Evolutionary conservation across 2,797 vertebrate genomes (phyloP).

Genomic region (Allochrocebus solatus): DNA sequence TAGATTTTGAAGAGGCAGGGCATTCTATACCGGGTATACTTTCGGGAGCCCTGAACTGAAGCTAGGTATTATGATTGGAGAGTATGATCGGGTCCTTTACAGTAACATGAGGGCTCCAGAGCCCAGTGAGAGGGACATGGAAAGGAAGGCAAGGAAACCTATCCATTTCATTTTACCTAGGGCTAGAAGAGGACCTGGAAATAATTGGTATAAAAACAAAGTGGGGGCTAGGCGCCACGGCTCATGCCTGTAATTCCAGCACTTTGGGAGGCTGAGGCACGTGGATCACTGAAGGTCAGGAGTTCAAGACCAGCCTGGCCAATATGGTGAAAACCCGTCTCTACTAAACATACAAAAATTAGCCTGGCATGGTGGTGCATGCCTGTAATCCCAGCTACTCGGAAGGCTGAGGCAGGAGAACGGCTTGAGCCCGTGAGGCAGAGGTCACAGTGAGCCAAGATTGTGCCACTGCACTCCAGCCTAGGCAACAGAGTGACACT

Average conservation of each 20-base stretch:
- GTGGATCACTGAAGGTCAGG: not conserved
- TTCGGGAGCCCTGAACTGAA: not conserved
- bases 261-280: not conserved
- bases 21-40: not conserved
- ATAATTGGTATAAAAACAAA: not conserved
- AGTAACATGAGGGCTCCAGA: not conserved
- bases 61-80: not conserved
- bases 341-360: not conserved
- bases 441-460: not conserved
- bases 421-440: not conserved
- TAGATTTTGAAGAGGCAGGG: not conserved
- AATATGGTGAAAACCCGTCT: not conserved
- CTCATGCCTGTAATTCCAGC: not conserved
- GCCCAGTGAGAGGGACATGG: not conserved
- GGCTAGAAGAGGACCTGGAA: not conserved
- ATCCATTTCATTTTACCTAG: not conserved
- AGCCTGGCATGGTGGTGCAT: not conserved
- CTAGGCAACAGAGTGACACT: not conserved
- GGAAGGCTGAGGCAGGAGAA: not conserved
- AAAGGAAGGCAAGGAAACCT: not conserved
- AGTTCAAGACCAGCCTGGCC: not conserved
- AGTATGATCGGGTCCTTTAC: not conserved
- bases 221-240: not conserved
- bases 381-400: not conserved
- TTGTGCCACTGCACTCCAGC: not conserved